Conservation (phyloP, 2,113 vertebrate genomes). For the Eulemur macaco region DNA sequence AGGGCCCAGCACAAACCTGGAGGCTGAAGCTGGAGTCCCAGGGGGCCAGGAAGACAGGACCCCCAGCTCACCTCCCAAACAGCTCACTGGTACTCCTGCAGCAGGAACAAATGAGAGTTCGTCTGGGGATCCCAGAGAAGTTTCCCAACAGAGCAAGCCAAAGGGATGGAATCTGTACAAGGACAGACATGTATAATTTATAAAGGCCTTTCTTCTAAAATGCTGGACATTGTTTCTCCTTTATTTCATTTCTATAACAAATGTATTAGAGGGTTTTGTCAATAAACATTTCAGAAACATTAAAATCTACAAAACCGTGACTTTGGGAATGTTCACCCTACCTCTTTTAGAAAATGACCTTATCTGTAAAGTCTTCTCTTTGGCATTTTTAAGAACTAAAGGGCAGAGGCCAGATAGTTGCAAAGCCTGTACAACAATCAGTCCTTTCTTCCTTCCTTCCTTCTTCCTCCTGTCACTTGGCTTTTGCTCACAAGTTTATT, state of each 20-base stretch:
- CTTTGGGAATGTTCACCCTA: background rate
- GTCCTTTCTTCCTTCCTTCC: background rate
- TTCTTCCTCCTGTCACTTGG: background rate
- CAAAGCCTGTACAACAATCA: background rate
- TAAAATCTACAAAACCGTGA: background rate
- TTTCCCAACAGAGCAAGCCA: fast-evolving
- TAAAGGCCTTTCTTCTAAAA: background rate
- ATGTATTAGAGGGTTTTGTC: background rate
- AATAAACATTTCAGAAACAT: background rate
- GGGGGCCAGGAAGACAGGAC: background rate
- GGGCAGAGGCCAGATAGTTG: background rate
- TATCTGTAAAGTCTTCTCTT: background rate
- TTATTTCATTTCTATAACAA: background rate
- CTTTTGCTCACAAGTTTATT: background rate
- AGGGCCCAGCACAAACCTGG: background rate
- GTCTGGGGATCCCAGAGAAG: background rate
- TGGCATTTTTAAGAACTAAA: background rate
- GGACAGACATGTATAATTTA: background rate
- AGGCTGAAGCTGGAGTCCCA: background rate
- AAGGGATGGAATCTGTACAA: background rate
- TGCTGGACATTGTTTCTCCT: background rate
- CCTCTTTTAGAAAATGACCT: background rate
- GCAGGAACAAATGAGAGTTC: background rate
- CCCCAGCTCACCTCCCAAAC: background rate
- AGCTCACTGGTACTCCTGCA: background rate